phyloP scores from a whole-genome alignment of 2,113 vertebrate species.

The Poeciliopsis prolifica region DNA sequence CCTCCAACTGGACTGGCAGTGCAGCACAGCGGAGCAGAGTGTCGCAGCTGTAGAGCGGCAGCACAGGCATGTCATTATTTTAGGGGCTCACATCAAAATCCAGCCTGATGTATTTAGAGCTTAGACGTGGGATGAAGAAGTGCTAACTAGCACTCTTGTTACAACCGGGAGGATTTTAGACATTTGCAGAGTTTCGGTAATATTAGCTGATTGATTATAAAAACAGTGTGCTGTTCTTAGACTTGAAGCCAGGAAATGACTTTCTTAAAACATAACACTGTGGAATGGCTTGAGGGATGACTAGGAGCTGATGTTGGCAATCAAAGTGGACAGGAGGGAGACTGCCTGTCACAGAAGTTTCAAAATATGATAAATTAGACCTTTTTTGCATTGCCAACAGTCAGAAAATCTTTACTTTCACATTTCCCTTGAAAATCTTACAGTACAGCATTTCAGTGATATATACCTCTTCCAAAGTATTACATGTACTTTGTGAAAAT shows the following conservation, averaged over 20 bases:
- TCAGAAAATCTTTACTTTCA: background rate
- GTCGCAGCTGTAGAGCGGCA: conserved; percentile 17
- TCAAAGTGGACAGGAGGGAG: conserved; percentile 71
- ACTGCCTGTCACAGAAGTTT: conserved; percentile 32
- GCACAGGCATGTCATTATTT: conserved; percentile 64
- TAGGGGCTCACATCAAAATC: conserved; percentile 61
- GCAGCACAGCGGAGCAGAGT: conserved; percentile 11
- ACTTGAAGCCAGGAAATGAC: conserved; percentile 65
- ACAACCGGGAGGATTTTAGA: conserved; percentile 39
- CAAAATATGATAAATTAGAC: background rate
- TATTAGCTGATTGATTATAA: conserved; percentile 69
- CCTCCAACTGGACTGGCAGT: conserved; percentile 30
- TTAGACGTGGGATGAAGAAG: conserved; percentile 52
- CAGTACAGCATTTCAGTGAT: background rate
- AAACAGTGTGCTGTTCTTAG: conserved; percentile 66
- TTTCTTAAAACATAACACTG: conserved; percentile 68
- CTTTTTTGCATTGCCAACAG: background rate
- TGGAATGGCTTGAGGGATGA: conserved; percentile 61
- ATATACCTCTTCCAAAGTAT: background rate
- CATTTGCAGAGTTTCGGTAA: conserved; percentile 53
- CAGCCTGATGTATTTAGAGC: conserved; percentile 45
- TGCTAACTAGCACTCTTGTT: conserved; percentile 66
- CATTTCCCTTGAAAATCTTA: background rate
- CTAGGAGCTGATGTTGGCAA: conserved; percentile 68
- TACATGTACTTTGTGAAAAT: too few species aligned